Conservation (phyloP, 92 coral and sea anemone genomes). For the Zoanthus solanderi region DNA sequence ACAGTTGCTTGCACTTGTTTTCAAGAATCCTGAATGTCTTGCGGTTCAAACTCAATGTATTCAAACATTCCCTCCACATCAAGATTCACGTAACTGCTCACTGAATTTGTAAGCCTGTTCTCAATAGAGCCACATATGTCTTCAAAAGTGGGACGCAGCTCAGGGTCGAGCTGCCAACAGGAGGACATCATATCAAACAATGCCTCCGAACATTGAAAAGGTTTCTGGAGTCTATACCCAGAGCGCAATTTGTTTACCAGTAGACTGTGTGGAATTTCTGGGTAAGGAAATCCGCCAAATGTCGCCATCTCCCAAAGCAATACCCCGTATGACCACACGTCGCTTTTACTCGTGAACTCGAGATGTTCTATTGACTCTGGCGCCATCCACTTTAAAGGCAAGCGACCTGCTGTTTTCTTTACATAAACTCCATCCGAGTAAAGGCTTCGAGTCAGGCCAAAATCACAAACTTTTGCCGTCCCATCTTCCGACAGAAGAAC, state of each 20-base stretch:
- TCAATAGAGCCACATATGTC: slow-evolving; percentile 4
- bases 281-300: slow-evolving; percentile 41
- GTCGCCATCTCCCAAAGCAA: slow-evolving; percentile 41
- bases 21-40: neutral
- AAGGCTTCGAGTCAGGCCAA: slow-evolving; percentile 29
- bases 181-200: slow-evolving; percentile 27
- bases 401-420: slow-evolving; percentile 40
- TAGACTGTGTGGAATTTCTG: neutral
- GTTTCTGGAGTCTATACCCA: slow-evolving; percentile 28
- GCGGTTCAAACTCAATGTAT: slow-evolving; percentile 32
- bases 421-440: slow-evolving; percentile 28
- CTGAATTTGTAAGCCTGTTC: slow-evolving; percentile 7
- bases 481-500: slow-evolving; percentile 31
- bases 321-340: slow-evolving; percentile 49
- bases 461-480: slow-evolving; percentile 28
- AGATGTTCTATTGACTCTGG: slow-evolving; percentile 31
- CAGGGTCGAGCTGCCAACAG: slow-evolving; percentile 34
- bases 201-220: slow-evolving; percentile 35
- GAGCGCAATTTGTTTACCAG: slow-evolving; percentile 7
- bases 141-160: slow-evolving; percentile 28
- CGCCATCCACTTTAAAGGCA: slow-evolving; percentile 44
- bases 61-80: slow-evolving; percentile 26
- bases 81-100: slow-evolving; percentile 16
- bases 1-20: neutral
- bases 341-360: slow-evolving; percentile 39